These are phyloP conservation scores for Hemiprocne comata DNA, from an alignment of 2,113 vertebrate genomes.

Conservation along the genomic window DNA sequence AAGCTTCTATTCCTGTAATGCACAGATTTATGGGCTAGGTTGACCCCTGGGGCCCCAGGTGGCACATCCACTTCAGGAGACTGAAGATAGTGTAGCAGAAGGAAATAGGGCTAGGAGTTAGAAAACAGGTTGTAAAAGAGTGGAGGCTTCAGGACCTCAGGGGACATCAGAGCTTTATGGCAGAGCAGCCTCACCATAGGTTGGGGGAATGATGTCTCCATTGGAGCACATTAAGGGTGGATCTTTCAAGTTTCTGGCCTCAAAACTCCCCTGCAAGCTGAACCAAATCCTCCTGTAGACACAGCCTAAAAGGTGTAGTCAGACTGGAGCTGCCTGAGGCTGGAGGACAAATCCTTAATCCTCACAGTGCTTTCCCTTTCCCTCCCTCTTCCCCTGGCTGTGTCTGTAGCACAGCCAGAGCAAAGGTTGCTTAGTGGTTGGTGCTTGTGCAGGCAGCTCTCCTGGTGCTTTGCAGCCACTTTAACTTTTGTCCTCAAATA, in stretches of 20 bases:
- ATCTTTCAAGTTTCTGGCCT: background rate
- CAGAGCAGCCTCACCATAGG: background rate
- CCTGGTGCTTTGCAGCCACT: background rate
- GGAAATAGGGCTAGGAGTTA: background rate
- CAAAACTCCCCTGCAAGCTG: background rate
- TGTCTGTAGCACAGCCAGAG: background rate
- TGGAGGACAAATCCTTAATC: background rate
- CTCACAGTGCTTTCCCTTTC: background rate
- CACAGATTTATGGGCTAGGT: background rate
- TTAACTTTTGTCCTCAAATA: constrained; percentile 3
- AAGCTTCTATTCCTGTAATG: background rate
- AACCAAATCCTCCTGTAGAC: background rate
- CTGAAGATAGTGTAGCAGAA: background rate
- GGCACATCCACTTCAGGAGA: background rate
- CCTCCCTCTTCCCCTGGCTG: background rate
- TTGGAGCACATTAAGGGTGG: fast-evolving
- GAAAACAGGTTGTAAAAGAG: background rate
- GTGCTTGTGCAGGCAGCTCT: background rate
- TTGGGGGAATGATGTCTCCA: background rate
- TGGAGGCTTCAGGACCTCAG: background rate
- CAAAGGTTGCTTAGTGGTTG: background rate
- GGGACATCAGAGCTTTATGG: background rate
- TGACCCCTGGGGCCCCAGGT: background rate
- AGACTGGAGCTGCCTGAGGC: background rate
- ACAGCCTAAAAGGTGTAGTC: background rate